A percentile compares a stretch with the other conserved stretches of the same genome.
phyloP scores from a whole-genome alignment of 2,113 vertebrate genomes.

The Myrmecobius fasciatus region DNA sequence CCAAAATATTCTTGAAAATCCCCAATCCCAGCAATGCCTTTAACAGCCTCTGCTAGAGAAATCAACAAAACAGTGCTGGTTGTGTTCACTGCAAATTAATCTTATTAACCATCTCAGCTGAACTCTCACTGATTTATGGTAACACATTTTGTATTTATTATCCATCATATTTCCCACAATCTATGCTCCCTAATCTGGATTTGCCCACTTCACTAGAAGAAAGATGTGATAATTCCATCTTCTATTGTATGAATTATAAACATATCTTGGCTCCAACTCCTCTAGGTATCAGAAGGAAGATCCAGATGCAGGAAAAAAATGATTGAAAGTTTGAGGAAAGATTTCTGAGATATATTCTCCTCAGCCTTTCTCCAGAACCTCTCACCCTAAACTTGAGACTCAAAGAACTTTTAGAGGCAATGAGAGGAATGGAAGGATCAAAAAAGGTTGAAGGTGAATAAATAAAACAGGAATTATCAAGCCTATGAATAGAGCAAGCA shows the following conservation, averaged over 20 bases:
- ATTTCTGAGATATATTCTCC: not conserved
- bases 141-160: not conserved
- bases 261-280: not conserved
- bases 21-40: not conserved
- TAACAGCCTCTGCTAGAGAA: not conserved
- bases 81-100: not conserved
- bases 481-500: not conserved
- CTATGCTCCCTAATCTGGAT: not conserved
- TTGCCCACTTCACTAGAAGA: not conserved
- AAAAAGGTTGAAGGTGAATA: not conserved
- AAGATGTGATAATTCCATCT: too few relatives aligned
- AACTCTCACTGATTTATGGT: not conserved
- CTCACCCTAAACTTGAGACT: not conserved
- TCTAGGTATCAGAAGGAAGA: not conserved
- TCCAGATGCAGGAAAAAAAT: not conserved
- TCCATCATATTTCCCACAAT: not conserved
- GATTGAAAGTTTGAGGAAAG: not conserved
- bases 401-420: not conserved
- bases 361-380: not conserved
- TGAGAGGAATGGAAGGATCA: not conserved
- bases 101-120: not conserved
- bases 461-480: not conserved
- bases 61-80: not conserved
- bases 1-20: not conserved
- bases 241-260: not conserved